phyloP scores from a whole-genome alignment of 2,888 invertebrate genomes.

The Alviniconcha strummeri region DNA sequence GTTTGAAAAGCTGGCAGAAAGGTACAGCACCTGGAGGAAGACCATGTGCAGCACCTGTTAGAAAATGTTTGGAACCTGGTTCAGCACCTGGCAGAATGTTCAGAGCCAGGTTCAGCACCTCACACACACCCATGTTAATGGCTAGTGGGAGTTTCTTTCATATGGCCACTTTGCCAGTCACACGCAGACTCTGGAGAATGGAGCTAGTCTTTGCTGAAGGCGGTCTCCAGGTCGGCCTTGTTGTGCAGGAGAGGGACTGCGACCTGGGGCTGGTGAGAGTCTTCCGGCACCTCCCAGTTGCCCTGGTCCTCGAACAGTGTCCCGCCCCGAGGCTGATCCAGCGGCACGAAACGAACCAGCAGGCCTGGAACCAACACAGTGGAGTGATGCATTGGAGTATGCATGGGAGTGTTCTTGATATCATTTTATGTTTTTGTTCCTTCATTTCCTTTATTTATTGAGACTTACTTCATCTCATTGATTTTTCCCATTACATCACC shows the following conservation, averaged over 20 bases:
- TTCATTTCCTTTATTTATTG: background rate
- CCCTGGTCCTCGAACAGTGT: conserved; percentile 44
- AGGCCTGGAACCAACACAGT: conserved; percentile 36
- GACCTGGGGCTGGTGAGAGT: background rate
- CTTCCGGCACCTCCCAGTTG: conserved; percentile 41
- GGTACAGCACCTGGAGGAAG: too few species aligned
- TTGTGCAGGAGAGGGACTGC: conserved; percentile 16
- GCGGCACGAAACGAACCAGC: conserved; percentile 34
- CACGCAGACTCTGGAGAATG: too few species aligned
- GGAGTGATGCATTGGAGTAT: background rate
- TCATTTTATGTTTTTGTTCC: background rate
- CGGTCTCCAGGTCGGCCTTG: conserved; percentile 32
- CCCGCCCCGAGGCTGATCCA: conserved; percentile 35
- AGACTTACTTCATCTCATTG: too few species aligned
- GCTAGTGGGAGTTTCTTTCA: too few species aligned
- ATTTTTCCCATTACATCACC: too few species aligned
- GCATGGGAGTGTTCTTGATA: background rate
- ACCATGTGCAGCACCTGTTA: too few species aligned
- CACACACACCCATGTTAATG: too few species aligned
- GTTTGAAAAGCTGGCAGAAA: too few species aligned
- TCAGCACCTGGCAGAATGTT: too few species aligned
- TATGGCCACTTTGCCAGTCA: too few species aligned
- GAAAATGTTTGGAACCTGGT: too few species aligned
- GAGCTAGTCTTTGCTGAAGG: background rate
- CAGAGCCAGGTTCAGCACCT: too few species aligned